Base-by-base conservation (phyloP, 1,140 invertebrate species). In the Ips nitidus region DNA sequence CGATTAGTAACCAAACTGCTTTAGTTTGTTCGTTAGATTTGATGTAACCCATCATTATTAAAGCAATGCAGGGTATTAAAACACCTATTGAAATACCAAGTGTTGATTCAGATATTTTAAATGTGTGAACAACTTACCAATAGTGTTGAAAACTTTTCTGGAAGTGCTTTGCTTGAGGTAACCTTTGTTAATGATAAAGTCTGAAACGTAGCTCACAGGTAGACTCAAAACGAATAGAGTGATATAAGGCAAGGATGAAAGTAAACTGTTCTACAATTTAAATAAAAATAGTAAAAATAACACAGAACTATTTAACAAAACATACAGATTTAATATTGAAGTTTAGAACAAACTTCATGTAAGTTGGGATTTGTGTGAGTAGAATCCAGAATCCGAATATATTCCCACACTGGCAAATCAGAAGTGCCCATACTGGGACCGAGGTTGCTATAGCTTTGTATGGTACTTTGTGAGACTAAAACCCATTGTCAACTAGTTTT, bases 301-400 rank as follows among this genome's bases (percentile, higher is more conserved):
- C n/a, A 45, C n/a, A 45, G 3, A n/a, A 45, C 7, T 61, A 45
- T 61, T 2, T 36, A 59, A 38, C 39, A 40, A 59, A 62, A 22
- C 67, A 62, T 69, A 75, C 74, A 42, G 64, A 80, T 80, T 89
- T 86, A 37, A 97, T 88, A 59, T 97, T 84, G 72, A 92, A 91
- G 56, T 88, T 81, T 1, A 98, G 83, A 0, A 97, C 88, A 60
- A 88, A 86, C 22, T 89, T 89, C 85, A 98, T 90, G 76, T 95
- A 99, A 1, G 88, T 91, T 0, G 97, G 97, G 71, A 98, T 89
- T 81, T 95, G 89, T 0, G 93, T 95, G 43, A 98, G 83, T 56
- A 98, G 84, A 2, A 91, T 97, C 83, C 94, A 97, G 76, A 93
- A 95, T 1, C 94, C 94, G 94, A 94, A 98, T 75, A 93, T 93